Conservation (phyloP, 2,797 vertebrate genomes). For the Hypotaenidia philippensis region DNA sequence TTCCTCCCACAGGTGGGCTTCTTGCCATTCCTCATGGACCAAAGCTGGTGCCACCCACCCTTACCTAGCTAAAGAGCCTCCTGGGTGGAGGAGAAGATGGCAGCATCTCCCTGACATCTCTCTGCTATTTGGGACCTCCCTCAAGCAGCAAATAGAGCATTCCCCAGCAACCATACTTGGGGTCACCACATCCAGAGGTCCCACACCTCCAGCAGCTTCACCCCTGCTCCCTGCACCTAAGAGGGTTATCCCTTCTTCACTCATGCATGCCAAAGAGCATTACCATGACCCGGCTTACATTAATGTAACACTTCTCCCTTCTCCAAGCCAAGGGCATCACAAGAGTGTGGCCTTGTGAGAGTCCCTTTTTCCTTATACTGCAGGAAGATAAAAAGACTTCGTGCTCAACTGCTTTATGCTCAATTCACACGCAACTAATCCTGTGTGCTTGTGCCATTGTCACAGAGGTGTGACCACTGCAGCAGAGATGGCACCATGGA, state of each 20-base stretch:
- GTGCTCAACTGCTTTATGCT: not conserved
- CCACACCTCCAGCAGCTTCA: not conserved
- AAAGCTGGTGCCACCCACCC: not conserved
- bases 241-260: not conserved
- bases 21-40: not conserved
- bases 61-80: not conserved
- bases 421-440: not conserved
- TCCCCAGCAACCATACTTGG: rapidly evolving
- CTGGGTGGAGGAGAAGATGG: not conserved
- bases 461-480: not conserved
- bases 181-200: not conserved
- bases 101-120: not conserved
- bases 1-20: not conserved
- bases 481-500: not conserved
- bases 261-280: not conserved
- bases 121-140: not conserved
- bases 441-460: not conserved
- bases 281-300: not conserved
- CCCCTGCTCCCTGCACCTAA: not conserved
- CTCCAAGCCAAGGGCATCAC: not conserved
- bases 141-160: not conserved
- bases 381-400: not conserved
- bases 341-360: not conserved
- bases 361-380: not conserved
- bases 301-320: not conserved